These are phyloP conservation scores for Sus scrofa DNA, from an alignment of 2,113 vertebrate species.

Conservation along the genomic window DNA sequence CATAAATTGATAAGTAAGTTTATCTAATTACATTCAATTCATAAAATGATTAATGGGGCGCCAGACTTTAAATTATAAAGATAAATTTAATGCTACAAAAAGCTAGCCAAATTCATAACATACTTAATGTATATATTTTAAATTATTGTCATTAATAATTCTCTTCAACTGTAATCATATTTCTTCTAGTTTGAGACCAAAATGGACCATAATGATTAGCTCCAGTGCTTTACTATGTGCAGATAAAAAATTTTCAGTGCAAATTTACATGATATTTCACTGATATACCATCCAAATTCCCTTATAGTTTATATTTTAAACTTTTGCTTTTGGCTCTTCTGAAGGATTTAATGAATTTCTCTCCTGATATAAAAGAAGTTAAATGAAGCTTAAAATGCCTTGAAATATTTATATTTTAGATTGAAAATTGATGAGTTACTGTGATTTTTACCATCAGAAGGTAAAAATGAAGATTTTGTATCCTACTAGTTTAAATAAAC, in stretches of 20 bases:
- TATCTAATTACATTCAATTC: neutral
- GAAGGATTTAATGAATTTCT: constrained; percentile 6
- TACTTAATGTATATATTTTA: neutral
- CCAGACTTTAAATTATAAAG: neutral
- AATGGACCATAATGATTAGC: neutral
- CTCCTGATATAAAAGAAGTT: neutral
- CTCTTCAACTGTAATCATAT: neutral
- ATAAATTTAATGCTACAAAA: neutral
- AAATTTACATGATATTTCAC: neutral
- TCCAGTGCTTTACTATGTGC: neutral
- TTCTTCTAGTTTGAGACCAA: constrained; percentile 1
- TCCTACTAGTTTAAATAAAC: constrained; percentile 8
- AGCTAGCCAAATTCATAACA: neutral
- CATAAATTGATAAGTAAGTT: neutral
- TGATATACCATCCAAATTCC: neutral
- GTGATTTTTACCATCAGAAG: neutral
- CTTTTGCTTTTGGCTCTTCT: constrained; percentile 1
- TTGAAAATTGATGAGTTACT: neutral
- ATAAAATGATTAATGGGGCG: neutral
- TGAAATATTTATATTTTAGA: constrained; percentile 13
- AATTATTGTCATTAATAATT: neutral
- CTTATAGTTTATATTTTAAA: constrained; percentile 34
- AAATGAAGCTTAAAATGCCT: constrained; percentile 28
- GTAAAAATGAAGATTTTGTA: neutral
- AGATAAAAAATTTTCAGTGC: neutral